Base-by-base conservation (phyloP, 2,888 invertebrate species). In the Uloborus plumipes region DNA sequence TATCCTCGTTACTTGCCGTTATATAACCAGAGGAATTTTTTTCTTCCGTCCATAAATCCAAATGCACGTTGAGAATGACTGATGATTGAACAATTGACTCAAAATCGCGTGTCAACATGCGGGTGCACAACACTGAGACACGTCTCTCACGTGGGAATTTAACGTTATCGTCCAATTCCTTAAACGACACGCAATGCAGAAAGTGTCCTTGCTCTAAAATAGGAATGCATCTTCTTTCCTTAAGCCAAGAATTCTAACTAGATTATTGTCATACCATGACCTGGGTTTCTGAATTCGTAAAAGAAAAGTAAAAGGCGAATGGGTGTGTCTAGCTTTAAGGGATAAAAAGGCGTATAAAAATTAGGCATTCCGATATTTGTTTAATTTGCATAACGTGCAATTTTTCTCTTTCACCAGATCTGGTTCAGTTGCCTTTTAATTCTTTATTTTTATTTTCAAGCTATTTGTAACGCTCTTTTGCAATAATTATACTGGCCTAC, bases 141-240 rank as follows among this genome's bases (percentile, higher is more conserved):
- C 39, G 9, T 39, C 39, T 39, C 39, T 39, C 39, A 39, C 39
- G 39, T 39, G 39, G 39, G 39, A 39, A 39, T 39, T 39, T 39
- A 39, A 11, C 39, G 39, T 39, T 39, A 39, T 20, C 59, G 59
- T n/a, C 20, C 20, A 59, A 59, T 59, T 59, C 59, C 59, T 62
- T 16, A 18, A 62, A 3, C 18, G 62, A 55, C 62, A 77, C 69
- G 69, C 62, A 18, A 70, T 47, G 64, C 26, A 16, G 59, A 70
- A 77, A 76, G 39, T 55, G 76, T 77, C 76, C 69, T 76, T 70
- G 69, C 76, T 76, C 69, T 47, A 61, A 69, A 77, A 70, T 20
- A 62, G 69, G 64, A 11, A 20, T 20, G 62, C 61, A 51, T 55
- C 51, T 77, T 61, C 69, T 50, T 55, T 70, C 69, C 69, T 70